Conservation (phyloP, 2,888 invertebrate genomes). For the Eristalis tenax region DNA sequence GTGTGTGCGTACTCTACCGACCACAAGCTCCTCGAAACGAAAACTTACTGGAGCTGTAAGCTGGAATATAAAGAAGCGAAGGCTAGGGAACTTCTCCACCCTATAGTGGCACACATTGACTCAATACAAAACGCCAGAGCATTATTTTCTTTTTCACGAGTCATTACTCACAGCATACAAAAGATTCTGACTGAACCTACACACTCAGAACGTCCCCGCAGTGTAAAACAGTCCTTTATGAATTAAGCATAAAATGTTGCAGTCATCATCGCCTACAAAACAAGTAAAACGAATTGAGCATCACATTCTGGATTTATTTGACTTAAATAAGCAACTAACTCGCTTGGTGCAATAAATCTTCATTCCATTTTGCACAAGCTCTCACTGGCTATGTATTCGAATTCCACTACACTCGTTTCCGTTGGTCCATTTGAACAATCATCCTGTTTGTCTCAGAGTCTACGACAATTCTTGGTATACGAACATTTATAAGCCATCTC, state of each 20-base stretch:
- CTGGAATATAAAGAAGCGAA: too few species aligned
- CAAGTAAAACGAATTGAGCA: background rate
- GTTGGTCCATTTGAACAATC: conserved; percentile 32
- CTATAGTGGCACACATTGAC: too few species aligned
- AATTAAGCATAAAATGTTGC: background rate
- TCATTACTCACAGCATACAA: too few species aligned
- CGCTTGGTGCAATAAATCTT: conserved; percentile 35
- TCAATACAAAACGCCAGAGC: too few species aligned
- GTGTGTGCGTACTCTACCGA: too few species aligned
- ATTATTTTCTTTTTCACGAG: too few species aligned
- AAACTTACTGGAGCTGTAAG: too few species aligned
- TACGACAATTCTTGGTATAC: background rate
- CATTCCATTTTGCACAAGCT: conserved; percentile 1
- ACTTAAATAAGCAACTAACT: conserved; percentile 5
- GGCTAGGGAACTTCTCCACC: too few species aligned
- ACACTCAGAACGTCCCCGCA: too few species aligned
- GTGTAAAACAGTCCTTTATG: too few species aligned
- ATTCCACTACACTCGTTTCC: conserved; percentile 1
- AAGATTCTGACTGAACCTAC: too few species aligned
- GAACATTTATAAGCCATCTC: conserved; percentile 28
- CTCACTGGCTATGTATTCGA: conserved; percentile 9
- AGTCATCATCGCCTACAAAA: background rate
- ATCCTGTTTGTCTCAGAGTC: conserved; percentile 42
- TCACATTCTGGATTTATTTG: background rate
- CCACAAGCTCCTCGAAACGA: too few species aligned